Base-by-base conservation (phyloP, 2,888 invertebrate species). In the Drosophila ezoana region DNA sequence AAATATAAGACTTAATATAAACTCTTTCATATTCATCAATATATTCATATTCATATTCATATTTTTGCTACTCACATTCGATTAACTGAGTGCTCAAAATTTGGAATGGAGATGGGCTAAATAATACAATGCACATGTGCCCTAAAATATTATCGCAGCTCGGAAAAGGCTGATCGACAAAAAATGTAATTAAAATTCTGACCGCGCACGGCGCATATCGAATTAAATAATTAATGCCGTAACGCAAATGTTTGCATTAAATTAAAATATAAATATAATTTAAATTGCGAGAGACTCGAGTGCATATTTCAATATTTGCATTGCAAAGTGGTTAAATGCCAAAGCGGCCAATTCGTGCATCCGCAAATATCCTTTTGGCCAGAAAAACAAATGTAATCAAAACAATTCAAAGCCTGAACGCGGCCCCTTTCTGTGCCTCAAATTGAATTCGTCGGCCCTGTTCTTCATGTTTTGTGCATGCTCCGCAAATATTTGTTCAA, bases 231-330 rank as follows among this genome's bases (percentile, higher is more conserved):
- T 86, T 74, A 72, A 79, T 80, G 51, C 64, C 52, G 63, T 45
- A 57, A 48, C 28, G 40, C 68, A 75, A 83, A 80, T 88, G 60
- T 86, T 86, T 83, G 72, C 67, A 62, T 84, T 72, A 59, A 76
- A 84, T 84, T 63, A 76, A 81, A 56, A 58, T 70, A 18, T 70
- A 64, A 58, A 65, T 59, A 76, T 54, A 74, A 65, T 59, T 79
- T 54, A 74, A 87, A 81, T 51, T 65, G 66, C 44, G 28, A 57
- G 53, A 38, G 40, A 2, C 47, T 52, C 32, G 38, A 60, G 38
- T 61, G 56, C 35, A 67, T 52, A 56, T 57, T 54, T 74, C 40
- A 78, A 76, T 74, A 61, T 77, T 74, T 73, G 40, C 23, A 51
- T 56, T 23, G 62, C 38, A 35, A 44, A 33, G 18, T 28, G 33